These are phyloP conservation scores for Pseudorectes ferrugineus DNA, from an alignment of 2,113 vertebrate species.

Conservation along the genomic window DNA sequence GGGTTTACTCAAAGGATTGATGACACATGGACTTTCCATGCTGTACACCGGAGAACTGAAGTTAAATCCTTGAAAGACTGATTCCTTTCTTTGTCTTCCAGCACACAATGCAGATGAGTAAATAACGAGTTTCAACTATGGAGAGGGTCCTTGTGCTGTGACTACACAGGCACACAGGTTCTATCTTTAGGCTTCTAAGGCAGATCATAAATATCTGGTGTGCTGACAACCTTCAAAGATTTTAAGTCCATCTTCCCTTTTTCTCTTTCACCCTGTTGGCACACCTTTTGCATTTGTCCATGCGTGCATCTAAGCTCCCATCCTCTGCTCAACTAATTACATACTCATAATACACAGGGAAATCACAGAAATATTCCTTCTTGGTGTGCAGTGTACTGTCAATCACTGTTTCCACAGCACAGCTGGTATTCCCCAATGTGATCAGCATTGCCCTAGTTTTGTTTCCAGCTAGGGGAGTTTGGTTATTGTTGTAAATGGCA, in stretches of 20 bases:
- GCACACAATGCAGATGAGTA: neutral
- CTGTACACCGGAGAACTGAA: neutral
- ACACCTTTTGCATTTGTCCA: neutral
- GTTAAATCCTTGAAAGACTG: neutral
- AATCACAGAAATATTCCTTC: neutral
- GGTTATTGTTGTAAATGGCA: neutral
- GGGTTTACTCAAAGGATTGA: neutral
- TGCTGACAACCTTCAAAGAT: neutral
- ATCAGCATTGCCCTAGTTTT: neutral
- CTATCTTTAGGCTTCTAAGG: neutral
- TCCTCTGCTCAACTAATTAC: neutral
- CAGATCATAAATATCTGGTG: neutral
- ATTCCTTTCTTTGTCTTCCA: neutral
- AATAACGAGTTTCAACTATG: neutral
- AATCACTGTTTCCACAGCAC: neutral
- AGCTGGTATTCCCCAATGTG: neutral
- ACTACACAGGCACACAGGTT: neutral
- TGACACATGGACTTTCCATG: neutral
- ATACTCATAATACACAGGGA: neutral
- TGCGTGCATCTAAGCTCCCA: neutral
- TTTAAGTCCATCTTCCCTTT: neutral
- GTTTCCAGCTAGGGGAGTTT: neutral
- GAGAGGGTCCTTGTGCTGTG: neutral
- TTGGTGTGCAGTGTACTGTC: neutral
- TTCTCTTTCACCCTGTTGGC: neutral